These are phyloP conservation scores for Elanoides forficatus DNA, from an alignment of 2,113 vertebrate genomes.

Conservation along the genomic window DNA sequence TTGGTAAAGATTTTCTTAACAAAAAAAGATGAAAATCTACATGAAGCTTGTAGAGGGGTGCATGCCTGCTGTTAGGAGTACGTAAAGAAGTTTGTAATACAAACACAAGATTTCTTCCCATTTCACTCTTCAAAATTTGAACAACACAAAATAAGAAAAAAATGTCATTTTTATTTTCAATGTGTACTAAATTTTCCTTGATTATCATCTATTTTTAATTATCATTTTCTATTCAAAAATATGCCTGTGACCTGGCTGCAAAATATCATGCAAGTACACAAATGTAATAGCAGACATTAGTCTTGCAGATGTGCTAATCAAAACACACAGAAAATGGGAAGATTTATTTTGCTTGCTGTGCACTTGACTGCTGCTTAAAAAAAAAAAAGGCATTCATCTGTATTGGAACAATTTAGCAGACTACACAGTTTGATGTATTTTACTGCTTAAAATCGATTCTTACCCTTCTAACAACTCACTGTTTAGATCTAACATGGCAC, in stretches of 20 bases:
- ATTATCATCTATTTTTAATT: neutral
- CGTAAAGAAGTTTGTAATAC: neutral
- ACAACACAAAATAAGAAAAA: neutral
- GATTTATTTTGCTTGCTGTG: neutral
- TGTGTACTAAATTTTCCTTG: neutral
- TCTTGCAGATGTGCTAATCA: neutral
- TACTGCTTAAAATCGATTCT: slow-evolving; percentile 14
- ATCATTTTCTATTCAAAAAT: neutral
- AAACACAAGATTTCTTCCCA: neutral
- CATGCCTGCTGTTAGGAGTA: neutral
- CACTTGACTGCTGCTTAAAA: neutral
- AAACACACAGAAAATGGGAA: neutral
- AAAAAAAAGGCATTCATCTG: neutral
- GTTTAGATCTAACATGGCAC: neutral
- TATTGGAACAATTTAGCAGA: neutral
- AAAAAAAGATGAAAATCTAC: neutral
- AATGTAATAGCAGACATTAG: neutral
- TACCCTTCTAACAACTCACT: neutral
- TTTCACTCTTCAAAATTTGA: neutral
- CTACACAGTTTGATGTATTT: neutral
- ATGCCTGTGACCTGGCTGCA: neutral
- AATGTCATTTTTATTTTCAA: neutral
- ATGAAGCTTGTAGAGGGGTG: rapidly evolving
- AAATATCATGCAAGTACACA: neutral
- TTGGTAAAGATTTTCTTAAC: neutral